Evolutionary conservation across 1,140 invertebrate species (phyloP).

Genomic region (Calycopis cecrops): DNA sequence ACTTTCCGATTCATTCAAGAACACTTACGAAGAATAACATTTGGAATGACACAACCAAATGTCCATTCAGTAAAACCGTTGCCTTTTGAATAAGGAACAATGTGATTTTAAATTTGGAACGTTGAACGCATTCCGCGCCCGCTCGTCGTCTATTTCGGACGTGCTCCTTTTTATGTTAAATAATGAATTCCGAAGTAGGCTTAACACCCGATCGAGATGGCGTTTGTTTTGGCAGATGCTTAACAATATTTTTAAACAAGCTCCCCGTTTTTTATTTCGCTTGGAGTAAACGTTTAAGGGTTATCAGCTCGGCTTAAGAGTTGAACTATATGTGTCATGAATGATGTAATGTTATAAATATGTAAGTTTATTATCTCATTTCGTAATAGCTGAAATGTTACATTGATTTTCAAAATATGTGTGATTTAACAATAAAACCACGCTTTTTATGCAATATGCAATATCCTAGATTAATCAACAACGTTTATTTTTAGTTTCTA

Average conservation of each 20-base stretch:
- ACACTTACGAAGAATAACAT: conserved; percentile 3
- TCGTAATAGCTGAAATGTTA: no score
- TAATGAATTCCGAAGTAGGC: conserved; percentile 1
- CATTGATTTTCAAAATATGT: no score
- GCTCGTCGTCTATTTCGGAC: conserved; percentile 42
- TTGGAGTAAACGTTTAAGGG: neutral
- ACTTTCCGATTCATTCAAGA: conserved; percentile 13
- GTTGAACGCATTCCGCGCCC: conserved; percentile 47
- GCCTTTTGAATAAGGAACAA: conserved; percentile 28
- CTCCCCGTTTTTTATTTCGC: neutral
- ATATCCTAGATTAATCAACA: no score
- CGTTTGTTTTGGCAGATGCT: conserved; percentile 9
- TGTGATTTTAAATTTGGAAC: conserved; percentile 51
- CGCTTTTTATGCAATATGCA: no score
- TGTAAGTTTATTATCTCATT: no score
- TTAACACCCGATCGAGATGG: neutral
- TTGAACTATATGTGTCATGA: no score
- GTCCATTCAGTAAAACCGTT: conserved; percentile 9
- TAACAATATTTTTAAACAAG: conserved; percentile 3
- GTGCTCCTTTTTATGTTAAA: conserved; percentile 14
- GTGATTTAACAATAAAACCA: no score
- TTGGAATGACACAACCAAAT: conserved; percentile 11
- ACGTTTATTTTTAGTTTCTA: no score
- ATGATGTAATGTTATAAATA: no score
- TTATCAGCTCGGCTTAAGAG: no score